Base-by-base conservation (phyloP, 2,888 invertebrate species). In the Eudasyphora cyanicolor region DNA sequence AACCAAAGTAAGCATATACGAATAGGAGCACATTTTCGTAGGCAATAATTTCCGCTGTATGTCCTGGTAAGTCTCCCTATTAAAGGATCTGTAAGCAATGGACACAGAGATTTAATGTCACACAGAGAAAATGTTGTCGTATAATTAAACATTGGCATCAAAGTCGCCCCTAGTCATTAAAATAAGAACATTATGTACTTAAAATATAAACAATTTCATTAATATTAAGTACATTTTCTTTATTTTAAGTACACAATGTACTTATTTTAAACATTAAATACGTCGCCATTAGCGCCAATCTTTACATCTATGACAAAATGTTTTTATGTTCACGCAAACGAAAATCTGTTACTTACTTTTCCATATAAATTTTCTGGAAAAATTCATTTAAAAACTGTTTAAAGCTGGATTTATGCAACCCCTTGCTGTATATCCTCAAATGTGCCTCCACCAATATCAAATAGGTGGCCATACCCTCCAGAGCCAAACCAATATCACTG, bases 291-390 rank as follows among this genome's bases (percentile, higher is more conserved):
- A n/a, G n/a, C n/a, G n/a, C n/a, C n/a, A n/a, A n/a, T n/a, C n/a
- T n/a, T n/a, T n/a, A n/a, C n/a, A n/a, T n/a, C n/a, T n/a, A n/a
- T n/a, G n/a, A n/a, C n/a, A n/a, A n/a, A n/a, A n/a, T n/a, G n/a
- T n/a, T n/a, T n/a, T n/a, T n/a, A n/a, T n/a, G n/a, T n/a, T n/a
- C n/a, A n/a, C n/a, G n/a, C n/a, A n/a, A n/a, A n/a, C n/a, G n/a
- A n/a, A n/a, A n/a, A n/a, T n/a, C n/a, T n/a, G n/a, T n/a, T 0
- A 64, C 84, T 82, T 82, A 88, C 87, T 76, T 32, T 5, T 86
- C 84, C 0, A 91, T 85, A 51, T 88, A 91, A 21, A 91, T 89
- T 14, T 86, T 85, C 0, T 73, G 57, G 75, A 86, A 91, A 77
- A 90, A 90, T 1, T 88, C 86, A 70, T 89, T 82, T 5, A 91